These are phyloP conservation scores for Silurus lanzhouensis DNA, from an alignment of 2,797 vertebrate genomes.

Conservation along the genomic window DNA sequence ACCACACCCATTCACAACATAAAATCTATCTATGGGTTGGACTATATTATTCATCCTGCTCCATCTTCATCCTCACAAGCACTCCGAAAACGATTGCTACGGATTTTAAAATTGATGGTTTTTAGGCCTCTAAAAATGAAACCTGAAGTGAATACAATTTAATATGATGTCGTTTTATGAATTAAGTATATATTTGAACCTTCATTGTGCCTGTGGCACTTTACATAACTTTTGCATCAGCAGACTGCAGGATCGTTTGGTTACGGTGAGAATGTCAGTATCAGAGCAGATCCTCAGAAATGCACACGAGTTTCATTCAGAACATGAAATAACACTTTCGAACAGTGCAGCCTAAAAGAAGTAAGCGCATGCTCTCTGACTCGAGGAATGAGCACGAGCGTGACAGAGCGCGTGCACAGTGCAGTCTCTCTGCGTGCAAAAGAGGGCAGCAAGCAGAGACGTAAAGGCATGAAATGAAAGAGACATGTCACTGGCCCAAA, in stretches of 20 bases:
- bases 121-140: neutral
- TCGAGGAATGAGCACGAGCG: neutral
- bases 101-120: neutral
- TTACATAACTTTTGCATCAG: conserved; percentile 29
- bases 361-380: conserved; percentile 26
- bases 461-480: conserved; percentile 32
- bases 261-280: neutral
- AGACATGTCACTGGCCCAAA: conserved; percentile 2
- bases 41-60: neutral
- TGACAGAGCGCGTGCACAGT: conserved; percentile 33
- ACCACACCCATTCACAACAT: neutral
- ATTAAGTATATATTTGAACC: neutral
- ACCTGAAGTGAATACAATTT: neutral
- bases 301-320: neutral
- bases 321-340: neutral
- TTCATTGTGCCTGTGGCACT: neutral
- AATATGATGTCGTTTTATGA: neutral
- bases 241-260: neutral
- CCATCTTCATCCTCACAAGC: neutral
- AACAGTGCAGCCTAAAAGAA: neutral
- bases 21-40: neutral
- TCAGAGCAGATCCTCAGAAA: neutral
- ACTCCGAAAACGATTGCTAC: too few relatives aligned
- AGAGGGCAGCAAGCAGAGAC: conserved; percentile 29
- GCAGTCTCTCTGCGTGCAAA: conserved; percentile 14